Evolutionary conservation across 2,888 invertebrate species (phyloP).

Genomic region (Mythimna vitellina): DNA sequence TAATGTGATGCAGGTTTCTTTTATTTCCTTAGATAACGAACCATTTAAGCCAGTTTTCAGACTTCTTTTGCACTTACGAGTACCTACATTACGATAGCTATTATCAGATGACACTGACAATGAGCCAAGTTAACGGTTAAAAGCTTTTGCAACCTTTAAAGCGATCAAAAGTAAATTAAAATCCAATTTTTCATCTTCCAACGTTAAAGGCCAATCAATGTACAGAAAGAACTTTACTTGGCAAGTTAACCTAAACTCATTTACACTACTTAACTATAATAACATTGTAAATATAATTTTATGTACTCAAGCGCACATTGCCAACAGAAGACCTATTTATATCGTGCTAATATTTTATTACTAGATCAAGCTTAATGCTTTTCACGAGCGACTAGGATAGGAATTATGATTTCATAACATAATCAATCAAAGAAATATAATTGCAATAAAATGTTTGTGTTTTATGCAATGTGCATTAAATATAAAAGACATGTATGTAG

Average conservation of each 20-base stretch:
- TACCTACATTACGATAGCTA: not conserved
- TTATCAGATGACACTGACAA: slow-evolving; percentile 26
- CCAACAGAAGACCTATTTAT: not conserved
- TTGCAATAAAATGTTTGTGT: not conserved
- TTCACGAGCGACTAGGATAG: not conserved
- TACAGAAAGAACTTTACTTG: not conserved
- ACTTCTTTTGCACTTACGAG: not conserved
- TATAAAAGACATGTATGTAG: not conserved
- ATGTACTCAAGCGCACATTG: not conserved
- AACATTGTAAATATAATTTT: slow-evolving; percentile 3
- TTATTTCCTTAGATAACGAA: not conserved
- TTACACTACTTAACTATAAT: slow-evolving; percentile 2
- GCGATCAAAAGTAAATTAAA: slow-evolving; percentile 31
- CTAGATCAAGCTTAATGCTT: slow-evolving; percentile 1
- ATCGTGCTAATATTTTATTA: slow-evolving; percentile 13
- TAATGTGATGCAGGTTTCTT: too few species aligned
- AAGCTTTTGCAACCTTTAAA: slow-evolving; percentile 32
- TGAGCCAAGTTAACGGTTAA: not conserved
- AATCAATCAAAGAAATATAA: not conserved
- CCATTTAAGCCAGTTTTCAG: not conserved
- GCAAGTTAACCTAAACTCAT: not conserved
- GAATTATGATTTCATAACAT: not conserved
- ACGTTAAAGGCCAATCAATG: not conserved
- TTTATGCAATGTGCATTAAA: not conserved
- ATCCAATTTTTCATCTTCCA: slow-evolving; percentile 16